A percentile compares a stretch with the other conserved stretches of the same genome.
phyloP scores from a whole-genome alignment of 2,113 vertebrate species.

The Butastur rufipennis region DNA sequence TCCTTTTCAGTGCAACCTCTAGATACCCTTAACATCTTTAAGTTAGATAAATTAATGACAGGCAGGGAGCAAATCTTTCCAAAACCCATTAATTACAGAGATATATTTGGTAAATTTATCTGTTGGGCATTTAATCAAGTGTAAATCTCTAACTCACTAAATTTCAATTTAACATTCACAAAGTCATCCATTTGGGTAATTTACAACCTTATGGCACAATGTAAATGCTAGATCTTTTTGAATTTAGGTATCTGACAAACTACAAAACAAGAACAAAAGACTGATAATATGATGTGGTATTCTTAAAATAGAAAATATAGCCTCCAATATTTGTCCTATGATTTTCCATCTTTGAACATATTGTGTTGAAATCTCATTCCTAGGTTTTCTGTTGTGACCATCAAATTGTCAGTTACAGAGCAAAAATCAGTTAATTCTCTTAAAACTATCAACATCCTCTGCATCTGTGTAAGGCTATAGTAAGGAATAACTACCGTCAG shows the following conservation, averaged over 20 bases:
- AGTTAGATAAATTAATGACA: background rate
- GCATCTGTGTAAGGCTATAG: background rate
- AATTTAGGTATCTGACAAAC: background rate
- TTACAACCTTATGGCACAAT: background rate
- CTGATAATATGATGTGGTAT: background rate
- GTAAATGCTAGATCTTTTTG: background rate
- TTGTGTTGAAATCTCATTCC: background rate
- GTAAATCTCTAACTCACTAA: background rate
- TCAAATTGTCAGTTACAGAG: background rate
- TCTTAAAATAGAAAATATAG: background rate
- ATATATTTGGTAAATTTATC: background rate
- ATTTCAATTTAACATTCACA: background rate
- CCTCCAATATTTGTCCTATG: background rate
- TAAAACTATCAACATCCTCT: background rate
- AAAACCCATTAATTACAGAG: background rate
- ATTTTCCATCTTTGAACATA: background rate
- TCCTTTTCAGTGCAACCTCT: background rate
- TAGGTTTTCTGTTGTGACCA: background rate
- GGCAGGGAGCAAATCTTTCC: background rate
- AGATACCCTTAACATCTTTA: background rate
- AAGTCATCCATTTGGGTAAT: background rate
- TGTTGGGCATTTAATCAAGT: background rate
- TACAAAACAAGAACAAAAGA: background rate
- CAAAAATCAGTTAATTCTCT: background rate
- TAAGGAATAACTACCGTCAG: background rate